Evolutionary conservation across 1,140 invertebrate species (phyloP).

Genomic region (Leptopilina clavipes): DNA sequence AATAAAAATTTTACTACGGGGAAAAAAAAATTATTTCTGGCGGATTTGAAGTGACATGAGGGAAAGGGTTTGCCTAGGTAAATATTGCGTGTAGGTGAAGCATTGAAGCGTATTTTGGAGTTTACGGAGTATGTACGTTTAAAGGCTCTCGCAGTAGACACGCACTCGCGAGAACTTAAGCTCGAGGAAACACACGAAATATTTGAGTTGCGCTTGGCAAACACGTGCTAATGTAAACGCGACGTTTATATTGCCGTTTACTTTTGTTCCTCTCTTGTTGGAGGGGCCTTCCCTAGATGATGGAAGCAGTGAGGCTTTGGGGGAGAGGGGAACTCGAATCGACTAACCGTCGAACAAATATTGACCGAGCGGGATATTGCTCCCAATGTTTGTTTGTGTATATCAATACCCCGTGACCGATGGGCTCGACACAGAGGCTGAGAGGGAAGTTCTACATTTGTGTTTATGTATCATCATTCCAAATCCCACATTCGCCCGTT

Average conservation of each 20-base stretch:
- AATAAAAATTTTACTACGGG: too few species aligned
- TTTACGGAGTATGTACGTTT: constrained; percentile 39
- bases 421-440: constrained; percentile 45
- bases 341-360: constrained; percentile 74
- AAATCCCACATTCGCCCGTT: background rate
- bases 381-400: constrained; percentile 74
- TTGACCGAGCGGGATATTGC: constrained; percentile 75
- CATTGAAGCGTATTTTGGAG: constrained; percentile 49
- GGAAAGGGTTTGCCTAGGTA: constrained; percentile 51
- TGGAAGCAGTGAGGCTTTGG: constrained; percentile 40
- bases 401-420: constrained; percentile 71
- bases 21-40: background rate
- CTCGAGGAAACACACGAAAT: constrained; percentile 69
- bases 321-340: constrained; percentile 60
- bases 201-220: constrained; percentile 75
- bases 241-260: constrained; percentile 72
- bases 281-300: constrained; percentile 48
- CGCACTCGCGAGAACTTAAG: constrained; percentile 51
- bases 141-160: constrained; percentile 49
- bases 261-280: constrained; percentile 65
- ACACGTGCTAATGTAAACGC: constrained; percentile 75
- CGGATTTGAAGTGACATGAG: constrained; percentile 40
- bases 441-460: constrained; percentile 28
- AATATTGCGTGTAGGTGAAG: constrained; percentile 64
- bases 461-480: background rate